These are phyloP conservation scores for Agriopis marginaria DNA, from an alignment of 2,888 invertebrate genomes.

Conservation along the genomic window DNA sequence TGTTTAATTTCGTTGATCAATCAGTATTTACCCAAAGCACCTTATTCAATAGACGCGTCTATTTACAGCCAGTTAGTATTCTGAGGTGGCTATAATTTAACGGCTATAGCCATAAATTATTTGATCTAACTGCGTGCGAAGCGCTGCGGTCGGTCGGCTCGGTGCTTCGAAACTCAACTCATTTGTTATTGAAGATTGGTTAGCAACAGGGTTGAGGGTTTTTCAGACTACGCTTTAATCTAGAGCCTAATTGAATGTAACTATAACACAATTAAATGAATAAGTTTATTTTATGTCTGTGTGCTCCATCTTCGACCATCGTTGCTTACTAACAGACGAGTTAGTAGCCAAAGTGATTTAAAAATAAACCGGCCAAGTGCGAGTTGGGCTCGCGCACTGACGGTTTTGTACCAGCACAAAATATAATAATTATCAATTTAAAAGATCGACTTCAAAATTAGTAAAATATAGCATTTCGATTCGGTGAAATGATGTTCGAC, in stretches of 20 bases:
- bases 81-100: slow-evolving; percentile 27
- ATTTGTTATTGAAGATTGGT: slow-evolving; percentile 27
- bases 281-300: too few species aligned
- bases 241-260: neutral
- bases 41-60: slow-evolving; percentile 18
- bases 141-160: slow-evolving; percentile 31
- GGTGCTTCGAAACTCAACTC: slow-evolving; percentile 25
- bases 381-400: too few species aligned
- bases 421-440: too few species aligned
- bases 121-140: slow-evolving; percentile 40
- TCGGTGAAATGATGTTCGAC: too few species aligned
- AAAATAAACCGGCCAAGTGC: too few species aligned
- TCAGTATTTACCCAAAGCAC: neutral
- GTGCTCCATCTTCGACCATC: too few species aligned
- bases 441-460: too few species aligned
- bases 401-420: too few species aligned
- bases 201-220: neutral
- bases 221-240: too few species aligned
- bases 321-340: too few species aligned
- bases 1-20: neutral
- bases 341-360: too few species aligned
- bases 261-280: neutral
- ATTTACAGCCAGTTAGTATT: slow-evolving; percentile 35
- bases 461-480: too few species aligned
- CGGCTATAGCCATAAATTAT: slow-evolving; percentile 44